Conservation (phyloP, 2,113 vertebrate genomes). For the Thermophis baileyi region DNA sequence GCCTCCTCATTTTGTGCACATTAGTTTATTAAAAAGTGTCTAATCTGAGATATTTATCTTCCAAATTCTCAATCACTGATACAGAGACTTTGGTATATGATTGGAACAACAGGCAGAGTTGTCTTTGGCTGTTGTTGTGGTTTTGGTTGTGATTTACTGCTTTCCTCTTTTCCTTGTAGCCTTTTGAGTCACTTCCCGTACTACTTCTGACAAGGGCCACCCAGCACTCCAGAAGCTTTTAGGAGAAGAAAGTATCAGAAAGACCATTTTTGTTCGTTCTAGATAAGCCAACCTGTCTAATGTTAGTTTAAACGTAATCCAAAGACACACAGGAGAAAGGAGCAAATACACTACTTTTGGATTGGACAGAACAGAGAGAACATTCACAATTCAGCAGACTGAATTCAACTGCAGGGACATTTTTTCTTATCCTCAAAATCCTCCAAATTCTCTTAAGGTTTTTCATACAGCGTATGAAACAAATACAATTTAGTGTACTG, state of each 20-base stretch:
- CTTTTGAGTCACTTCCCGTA: not conserved
- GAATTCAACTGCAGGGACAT: not conserved
- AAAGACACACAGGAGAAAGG: not conserved
- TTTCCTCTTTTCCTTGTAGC: not conserved
- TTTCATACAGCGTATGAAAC: not conserved
- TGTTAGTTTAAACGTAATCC: not conserved
- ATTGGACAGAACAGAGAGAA: not conserved
- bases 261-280: not conserved
- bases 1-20: not conserved
- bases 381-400: not conserved
- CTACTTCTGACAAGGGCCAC: not conserved
- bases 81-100: not conserved
- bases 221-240: not conserved
- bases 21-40: not conserved
- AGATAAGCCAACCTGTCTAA: not conserved
- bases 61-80: not conserved
- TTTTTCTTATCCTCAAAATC: not conserved
- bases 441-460: not conserved
- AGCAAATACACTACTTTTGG: not conserved
- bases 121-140: not conserved
- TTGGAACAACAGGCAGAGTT: not conserved
- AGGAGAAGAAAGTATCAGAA: not conserved
- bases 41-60: not conserved
- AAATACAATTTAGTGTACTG: not conserved
- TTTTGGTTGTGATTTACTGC: not conserved